phyloP scores from a whole-genome alignment of 2,113 vertebrate species.

The Toxotes chatareus region DNA sequence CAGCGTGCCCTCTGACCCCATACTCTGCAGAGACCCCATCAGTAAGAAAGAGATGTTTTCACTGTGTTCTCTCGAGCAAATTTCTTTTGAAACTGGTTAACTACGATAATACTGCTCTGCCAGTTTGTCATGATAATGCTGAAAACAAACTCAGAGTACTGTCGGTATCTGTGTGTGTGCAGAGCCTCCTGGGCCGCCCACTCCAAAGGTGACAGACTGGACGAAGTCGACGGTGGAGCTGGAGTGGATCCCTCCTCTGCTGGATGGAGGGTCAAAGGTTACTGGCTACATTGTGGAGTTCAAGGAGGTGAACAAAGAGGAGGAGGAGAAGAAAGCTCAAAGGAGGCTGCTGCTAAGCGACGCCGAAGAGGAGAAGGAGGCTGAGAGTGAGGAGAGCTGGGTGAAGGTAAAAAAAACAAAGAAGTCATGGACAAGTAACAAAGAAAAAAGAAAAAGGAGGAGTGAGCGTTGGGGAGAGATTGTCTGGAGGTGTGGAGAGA shows the following conservation, averaged over 20 bases:
- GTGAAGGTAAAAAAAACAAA: conserved; percentile 82
- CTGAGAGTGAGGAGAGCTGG: conserved; percentile 85
- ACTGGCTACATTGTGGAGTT: conserved; percentile 97
- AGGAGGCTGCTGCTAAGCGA: conserved; percentile 67
- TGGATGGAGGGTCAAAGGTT: conserved; percentile 95
- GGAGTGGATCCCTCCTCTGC: conserved; percentile 93
- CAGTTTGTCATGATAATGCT: too few relatives aligned
- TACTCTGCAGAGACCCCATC: conserved; percentile 93
- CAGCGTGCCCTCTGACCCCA: conserved; percentile 93
- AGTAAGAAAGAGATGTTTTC: conserved; percentile 80
- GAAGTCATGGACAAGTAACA: too few relatives aligned
- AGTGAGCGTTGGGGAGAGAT: too few relatives aligned
- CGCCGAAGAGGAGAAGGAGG: conserved; percentile 67
- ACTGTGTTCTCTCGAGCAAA: not conserved
- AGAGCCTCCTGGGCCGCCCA: conserved; percentile 95
- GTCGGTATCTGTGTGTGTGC: conserved; percentile 42
- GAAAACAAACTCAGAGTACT: not conserved
- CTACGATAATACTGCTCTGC: too few relatives aligned
- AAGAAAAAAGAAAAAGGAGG: not conserved
- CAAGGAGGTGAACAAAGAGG: conserved; percentile 88
- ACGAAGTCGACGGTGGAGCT: conserved; percentile 95
- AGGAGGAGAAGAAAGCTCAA: conserved; percentile 84
- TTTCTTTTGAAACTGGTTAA: too few relatives aligned
- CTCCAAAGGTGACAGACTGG: conserved; percentile 96
- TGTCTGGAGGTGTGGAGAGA: too few relatives aligned